A percentile compares a stretch with the other conserved stretches of the same genome.
phyloP scores from a whole-genome alignment of 2,113 vertebrate species.

The Gavia stellata region DNA sequence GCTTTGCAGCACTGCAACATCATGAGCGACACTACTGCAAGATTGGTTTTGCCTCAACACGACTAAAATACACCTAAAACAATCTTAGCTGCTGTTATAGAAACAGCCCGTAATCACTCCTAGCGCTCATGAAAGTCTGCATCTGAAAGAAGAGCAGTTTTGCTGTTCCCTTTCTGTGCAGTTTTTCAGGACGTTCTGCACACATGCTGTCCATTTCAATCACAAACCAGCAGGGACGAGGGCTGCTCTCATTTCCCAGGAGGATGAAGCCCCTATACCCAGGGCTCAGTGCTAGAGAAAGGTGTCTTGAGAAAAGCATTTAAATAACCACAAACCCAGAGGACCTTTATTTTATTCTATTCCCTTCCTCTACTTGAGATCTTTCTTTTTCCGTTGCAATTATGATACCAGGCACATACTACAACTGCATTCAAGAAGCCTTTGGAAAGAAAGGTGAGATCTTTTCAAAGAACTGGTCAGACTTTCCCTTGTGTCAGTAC shows the following conservation, averaged over 20 bases:
- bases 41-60: background rate
- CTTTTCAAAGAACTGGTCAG: background rate
- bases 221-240: background rate
- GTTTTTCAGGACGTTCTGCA: background rate
- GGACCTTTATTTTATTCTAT: background rate
- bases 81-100: background rate
- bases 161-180: background rate
- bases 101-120: background rate
- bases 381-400: background rate
- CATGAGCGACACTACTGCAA: background rate
- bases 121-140: background rate
- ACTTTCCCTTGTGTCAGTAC: background rate
- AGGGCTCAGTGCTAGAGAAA: background rate
- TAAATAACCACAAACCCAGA: background rate
- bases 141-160: background rate
- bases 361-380: background rate
- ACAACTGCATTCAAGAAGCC: fast-evolving
- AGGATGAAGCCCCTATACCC: background rate
- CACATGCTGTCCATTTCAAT: fast-evolving
- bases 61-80: background rate
- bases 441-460: background rate
- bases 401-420: background rate
- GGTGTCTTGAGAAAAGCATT: background rate
- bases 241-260: background rate
- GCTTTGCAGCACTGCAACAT: background rate